Evolutionary conservation across 2,113 vertebrate genomes (phyloP).

Genomic region (Tapirus terrestris): DNA sequence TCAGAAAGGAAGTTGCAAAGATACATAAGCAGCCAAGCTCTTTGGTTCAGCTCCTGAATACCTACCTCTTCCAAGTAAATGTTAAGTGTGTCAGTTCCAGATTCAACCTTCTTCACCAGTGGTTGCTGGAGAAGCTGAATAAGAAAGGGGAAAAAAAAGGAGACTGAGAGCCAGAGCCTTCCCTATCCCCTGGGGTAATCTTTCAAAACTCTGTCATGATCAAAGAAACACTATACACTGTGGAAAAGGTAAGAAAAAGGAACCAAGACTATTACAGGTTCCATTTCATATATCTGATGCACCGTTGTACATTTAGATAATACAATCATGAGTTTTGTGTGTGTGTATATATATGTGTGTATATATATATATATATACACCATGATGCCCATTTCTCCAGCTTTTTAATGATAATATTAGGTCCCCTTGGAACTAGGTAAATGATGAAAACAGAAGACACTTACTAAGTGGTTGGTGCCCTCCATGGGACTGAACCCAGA

Average conservation of each 20-base stretch:
- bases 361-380: no score
- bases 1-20: background rate
- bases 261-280: background rate
- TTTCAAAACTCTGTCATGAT: background rate
- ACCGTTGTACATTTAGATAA: background rate
- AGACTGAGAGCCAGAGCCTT: background rate
- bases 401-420: background rate
- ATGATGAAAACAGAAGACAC: slow-evolving; percentile 45
- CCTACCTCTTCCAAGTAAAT: slow-evolving; percentile 86
- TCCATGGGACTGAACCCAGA: slow-evolving; percentile 79
- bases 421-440: background rate
- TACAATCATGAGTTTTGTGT: background rate
- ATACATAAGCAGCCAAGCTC: background rate
- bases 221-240: background rate
- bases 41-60: background rate
- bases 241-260: background rate
- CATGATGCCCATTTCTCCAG: background rate
- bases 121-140: slow-evolving; percentile 78
- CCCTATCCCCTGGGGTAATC: background rate
- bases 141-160: background rate
- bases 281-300: background rate
- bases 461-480: slow-evolving; percentile 76
- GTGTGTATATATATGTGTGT: no score
- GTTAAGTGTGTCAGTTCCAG: slow-evolving; percentile 71
- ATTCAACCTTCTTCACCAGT: slow-evolving; percentile 82